Evolutionary conservation across 2,888 invertebrate genomes (phyloP).

Genomic region (Portevinia maculata): DNA sequence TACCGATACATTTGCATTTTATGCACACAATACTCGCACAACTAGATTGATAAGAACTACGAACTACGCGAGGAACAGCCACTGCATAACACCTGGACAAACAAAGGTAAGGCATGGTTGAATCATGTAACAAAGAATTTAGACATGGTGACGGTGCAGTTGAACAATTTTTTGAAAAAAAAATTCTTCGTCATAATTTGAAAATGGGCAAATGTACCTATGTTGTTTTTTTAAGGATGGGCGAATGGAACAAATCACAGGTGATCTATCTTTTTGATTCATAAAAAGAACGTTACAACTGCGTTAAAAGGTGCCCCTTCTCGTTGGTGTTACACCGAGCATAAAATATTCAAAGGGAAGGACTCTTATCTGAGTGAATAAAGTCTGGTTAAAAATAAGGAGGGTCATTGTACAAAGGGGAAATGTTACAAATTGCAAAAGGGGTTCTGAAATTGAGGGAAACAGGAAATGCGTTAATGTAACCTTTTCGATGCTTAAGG

Average conservation of each 20-base stretch:
- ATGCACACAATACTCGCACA: background rate
- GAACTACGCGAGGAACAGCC: conserved; percentile 8
- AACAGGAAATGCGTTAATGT: conserved; percentile 39
- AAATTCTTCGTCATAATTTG: conserved; percentile 16
- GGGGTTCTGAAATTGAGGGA: conserved; percentile 5
- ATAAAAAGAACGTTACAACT: conserved; percentile 11
- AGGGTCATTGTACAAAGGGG: conserved; percentile 5
- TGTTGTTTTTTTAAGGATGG: background rate
- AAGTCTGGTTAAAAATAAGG: conserved; percentile 10
- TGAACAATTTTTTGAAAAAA: background rate
- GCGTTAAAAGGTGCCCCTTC: conserved; percentile 2
- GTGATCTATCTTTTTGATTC: conserved; percentile 11
- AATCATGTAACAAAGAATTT: conserved; percentile 32
- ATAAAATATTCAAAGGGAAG: conserved; percentile 32
- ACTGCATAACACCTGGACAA: conserved; percentile 45
- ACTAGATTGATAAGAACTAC: background rate
- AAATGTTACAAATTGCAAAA: conserved; percentile 18
- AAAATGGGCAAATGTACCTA: background rate
- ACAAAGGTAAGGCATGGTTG: conserved; percentile 48
- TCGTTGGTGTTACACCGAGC: conserved; percentile 22
- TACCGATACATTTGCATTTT: background rate
- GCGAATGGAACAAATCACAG: conserved; percentile 23
- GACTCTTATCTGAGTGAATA: conserved; percentile 6
- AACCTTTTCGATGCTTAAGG: conserved; percentile 22
- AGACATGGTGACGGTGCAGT: background rate